A percentile compares a stretch with the other conserved stretches of the same genome.
Evolutionary conservation across 2,113 vertebrate species (phyloP).

Genomic region (Labeo rohita): DNA sequence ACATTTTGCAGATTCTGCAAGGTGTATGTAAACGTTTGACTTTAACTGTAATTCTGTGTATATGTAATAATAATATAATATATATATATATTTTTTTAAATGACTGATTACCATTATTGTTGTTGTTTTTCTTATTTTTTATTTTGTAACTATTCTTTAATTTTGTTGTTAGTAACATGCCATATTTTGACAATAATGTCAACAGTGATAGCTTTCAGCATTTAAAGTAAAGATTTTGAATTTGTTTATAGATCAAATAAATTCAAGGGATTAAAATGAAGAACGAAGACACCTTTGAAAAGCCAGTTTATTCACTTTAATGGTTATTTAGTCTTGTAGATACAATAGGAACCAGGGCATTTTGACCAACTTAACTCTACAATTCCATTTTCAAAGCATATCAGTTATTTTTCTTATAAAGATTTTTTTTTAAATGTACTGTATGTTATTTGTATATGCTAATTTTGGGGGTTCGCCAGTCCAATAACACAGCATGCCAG

Average conservation of each 20-base stretch:
- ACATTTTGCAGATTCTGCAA: no score
- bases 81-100: no score
- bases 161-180: no score
- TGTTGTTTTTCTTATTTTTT: no score
- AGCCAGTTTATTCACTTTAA: background rate
- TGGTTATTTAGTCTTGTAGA: background rate
- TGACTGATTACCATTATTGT: no score
- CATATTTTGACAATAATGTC: no score
- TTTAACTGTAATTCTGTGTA: no score
- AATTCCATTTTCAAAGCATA: background rate
- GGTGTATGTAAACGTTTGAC: no score
- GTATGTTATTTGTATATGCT: slow-evolving; percentile 7
- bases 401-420: background rate
- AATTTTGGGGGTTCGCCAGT: slow-evolving; percentile 67
- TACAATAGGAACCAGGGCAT: background rate
- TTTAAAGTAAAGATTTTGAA: no score
- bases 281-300: background rate
- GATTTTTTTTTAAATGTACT: background rate
- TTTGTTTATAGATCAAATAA: background rate
- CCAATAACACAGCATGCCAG: slow-evolving; percentile 91
- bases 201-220: no score
- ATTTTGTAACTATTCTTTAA: no score
- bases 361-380: background rate
- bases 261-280: background rate
- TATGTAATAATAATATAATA: no score